A percentile compares a stretch with the other conserved stretches of the same genome.
phyloP scores from a whole-genome alignment of 2,888 invertebrate genomes.

The Meta bourneti region DNA sequence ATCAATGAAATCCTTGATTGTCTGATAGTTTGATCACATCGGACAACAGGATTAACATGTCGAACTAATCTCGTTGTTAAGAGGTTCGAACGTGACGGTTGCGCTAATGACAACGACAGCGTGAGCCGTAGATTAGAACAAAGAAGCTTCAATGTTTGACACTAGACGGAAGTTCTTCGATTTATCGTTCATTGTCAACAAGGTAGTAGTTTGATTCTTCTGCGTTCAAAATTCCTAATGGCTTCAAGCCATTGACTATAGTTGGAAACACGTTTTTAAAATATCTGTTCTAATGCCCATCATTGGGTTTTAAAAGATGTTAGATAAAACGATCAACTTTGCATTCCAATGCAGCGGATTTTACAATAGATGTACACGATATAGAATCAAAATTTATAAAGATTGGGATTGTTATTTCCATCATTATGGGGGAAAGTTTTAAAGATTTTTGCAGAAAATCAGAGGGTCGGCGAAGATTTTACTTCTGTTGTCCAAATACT shows the following conservation, averaged over 20 bases:
- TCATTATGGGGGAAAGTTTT: no score
- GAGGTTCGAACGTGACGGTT: background rate
- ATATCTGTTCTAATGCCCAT: no score
- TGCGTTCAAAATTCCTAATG: background rate
- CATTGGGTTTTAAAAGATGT: no score
- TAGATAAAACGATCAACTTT: no score
- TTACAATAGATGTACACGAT: no score
- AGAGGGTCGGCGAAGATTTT: no score
- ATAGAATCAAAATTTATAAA: no score
- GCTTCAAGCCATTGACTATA: background rate
- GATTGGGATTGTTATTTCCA: no score
- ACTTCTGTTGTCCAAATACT: no score
- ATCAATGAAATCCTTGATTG: background rate
- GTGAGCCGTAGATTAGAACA: constrained; percentile 12
- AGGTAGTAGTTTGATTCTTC: constrained; percentile 8
- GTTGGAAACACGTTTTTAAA: background rate
- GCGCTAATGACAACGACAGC: constrained; percentile 27
- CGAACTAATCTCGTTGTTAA: background rate
- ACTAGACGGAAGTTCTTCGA: background rate
- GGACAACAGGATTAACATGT: background rate
- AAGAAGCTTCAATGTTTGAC: background rate
- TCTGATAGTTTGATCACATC: background rate
- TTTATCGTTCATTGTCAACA: constrained; percentile 26
- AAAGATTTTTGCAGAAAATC: no score
- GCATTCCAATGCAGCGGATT: no score